Conservation (phyloP, 2,113 vertebrate species). For the Nymphicus hollandicus region DNA sequence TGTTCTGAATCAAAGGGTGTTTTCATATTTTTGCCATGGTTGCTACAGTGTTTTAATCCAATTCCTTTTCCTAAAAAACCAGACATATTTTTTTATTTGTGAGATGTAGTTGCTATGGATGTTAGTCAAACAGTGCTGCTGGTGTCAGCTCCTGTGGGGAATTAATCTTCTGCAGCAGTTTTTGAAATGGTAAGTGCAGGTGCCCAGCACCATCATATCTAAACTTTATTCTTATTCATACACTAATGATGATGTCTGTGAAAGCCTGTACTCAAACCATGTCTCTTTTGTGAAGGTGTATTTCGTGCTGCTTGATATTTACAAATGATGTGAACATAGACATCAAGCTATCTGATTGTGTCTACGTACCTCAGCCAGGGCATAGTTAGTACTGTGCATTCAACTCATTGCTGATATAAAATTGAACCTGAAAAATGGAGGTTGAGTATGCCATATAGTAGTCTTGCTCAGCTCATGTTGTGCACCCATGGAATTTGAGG, state of each 20-base stretch:
- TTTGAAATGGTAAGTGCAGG: background rate
- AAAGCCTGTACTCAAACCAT: background rate
- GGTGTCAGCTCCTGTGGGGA: background rate
- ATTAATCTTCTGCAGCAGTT: background rate
- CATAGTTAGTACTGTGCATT: background rate
- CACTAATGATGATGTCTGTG: background rate
- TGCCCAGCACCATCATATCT: background rate
- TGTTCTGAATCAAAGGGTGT: background rate
- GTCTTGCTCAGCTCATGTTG: background rate
- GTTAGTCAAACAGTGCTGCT: background rate
- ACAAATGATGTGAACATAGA: background rate
- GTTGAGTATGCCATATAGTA: background rate
- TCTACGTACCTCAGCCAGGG: background rate
- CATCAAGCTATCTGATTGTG: background rate
- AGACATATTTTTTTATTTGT: background rate
- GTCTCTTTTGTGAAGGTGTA: background rate
- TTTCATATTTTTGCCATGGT: background rate
- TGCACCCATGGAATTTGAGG: background rate
- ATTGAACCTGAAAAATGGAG: background rate
- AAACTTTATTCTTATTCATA: background rate
- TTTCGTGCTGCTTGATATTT: background rate
- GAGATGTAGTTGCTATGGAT: background rate
- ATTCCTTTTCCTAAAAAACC: background rate
- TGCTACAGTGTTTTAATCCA: background rate
- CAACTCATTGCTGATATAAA: background rate